phyloP scores from a whole-genome alignment of 2,113 vertebrate genomes.

The Columba livia region DNA sequence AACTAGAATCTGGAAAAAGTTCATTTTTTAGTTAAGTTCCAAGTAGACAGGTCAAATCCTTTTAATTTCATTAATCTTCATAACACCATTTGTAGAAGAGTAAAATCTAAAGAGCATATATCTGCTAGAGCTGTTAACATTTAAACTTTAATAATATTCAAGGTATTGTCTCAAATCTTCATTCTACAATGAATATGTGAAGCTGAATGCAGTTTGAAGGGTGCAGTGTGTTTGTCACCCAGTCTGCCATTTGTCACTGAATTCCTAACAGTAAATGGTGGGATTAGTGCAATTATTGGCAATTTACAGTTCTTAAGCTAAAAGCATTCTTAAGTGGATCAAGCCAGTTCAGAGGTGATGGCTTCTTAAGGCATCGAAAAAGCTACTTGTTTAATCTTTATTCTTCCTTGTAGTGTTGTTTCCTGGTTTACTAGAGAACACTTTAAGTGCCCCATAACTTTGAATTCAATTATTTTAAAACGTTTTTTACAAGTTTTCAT shows the following conservation, averaged over 20 bases:
- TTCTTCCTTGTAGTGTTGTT: not conserved
- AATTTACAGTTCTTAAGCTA: not conserved
- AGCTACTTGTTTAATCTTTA: not conserved
- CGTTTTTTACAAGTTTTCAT: not conserved
- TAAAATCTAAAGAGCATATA: not conserved
- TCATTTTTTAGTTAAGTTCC: not conserved
- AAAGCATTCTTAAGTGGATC: not conserved
- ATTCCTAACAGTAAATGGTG: not conserved
- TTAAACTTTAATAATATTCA: not conserved
- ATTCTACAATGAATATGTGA: not conserved
- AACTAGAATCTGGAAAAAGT: not conserved
- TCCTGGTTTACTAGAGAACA: not conserved
- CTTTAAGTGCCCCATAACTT: not conserved
- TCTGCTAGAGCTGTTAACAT: not conserved
- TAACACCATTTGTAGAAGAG: not conserved
- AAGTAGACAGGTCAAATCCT: not conserved
- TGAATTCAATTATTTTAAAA: slow-evolving; percentile 20
- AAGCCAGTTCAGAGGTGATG: not conserved
- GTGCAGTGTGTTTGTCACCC: not conserved
- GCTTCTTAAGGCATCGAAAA: not conserved
- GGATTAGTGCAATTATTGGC: not conserved
- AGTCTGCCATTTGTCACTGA: not conserved
- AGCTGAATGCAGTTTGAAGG: not conserved
- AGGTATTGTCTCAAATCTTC: not conserved
- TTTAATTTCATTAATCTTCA: not conserved